phyloP scores from a whole-genome alignment of 53 echinoderm and acorn worm genomes.

The Crossaster papposus region DNA sequence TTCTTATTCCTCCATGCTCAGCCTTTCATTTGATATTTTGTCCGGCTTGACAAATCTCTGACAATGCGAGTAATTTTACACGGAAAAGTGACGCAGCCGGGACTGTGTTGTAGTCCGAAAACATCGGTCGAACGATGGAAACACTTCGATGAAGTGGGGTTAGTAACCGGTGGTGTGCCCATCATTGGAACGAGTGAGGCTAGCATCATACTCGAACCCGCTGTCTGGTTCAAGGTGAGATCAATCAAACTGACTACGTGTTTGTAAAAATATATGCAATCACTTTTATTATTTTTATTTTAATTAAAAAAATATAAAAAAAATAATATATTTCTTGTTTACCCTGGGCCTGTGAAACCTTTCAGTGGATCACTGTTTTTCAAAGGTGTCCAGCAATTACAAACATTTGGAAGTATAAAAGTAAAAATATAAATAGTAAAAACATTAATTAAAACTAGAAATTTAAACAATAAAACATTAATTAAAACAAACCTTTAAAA shows the following conservation, averaged over 20 bases:
- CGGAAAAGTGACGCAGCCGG: slow-evolving; percentile 3
- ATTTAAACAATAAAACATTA: too few species aligned
- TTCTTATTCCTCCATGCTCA: too few species aligned
- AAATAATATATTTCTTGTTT: too few species aligned
- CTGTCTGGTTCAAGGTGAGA: slow-evolving; percentile 85
- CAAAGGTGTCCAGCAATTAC: too few species aligned
- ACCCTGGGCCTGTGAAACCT: too few species aligned
- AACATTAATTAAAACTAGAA: too few species aligned
- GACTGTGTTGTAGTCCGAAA: slow-evolving; percentile 17
- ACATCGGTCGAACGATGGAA: slow-evolving; percentile 57
- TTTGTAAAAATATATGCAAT: neutral
- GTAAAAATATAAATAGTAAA: too few species aligned
- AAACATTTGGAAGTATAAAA: too few species aligned
- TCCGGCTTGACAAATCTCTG: neutral
- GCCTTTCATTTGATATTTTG: neutral
- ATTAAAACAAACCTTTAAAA: too few species aligned
- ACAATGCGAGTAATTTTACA: slow-evolving; percentile 33
- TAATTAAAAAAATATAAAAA: too few species aligned
- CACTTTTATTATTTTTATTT: too few species aligned
- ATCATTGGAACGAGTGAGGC: slow-evolving; percentile 49
- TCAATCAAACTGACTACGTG: neutral
- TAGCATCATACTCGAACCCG: slow-evolving; percentile 76
- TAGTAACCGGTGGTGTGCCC: slow-evolving; percentile 72
- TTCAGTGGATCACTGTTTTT: too few species aligned
- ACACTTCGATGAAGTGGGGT: slow-evolving; percentile 46